Base-by-base conservation (phyloP, 2,113 vertebrate species). In the Anoura caudifer region DNA sequence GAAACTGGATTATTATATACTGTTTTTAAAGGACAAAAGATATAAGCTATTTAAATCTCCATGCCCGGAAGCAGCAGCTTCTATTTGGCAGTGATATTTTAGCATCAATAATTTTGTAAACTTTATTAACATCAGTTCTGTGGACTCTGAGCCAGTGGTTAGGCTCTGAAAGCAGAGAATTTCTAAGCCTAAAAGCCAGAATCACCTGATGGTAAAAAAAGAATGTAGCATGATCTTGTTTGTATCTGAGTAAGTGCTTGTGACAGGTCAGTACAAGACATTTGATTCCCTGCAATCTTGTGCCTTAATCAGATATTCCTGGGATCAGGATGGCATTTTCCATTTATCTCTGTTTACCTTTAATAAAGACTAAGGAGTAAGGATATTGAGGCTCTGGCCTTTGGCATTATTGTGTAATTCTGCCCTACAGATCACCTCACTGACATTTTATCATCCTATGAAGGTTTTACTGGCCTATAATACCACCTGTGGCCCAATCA, bases 221-320 rank as follows among this genome's bases (percentile, higher is more conserved):
- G 36, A 31, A 56, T 19, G 13, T 86, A 94, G 77, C 4, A 4
- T 94, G 61, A 94, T 86, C 87, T 95, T 67, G 36, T 54, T 93
- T 91, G 12, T 10, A 7, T 96, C 95, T 75, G 24, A 87, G 67
- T 96, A 98, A 97, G 91, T 96, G 94, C 41, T 95, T 91, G 45
- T 96, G 96, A 97, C 95, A 96, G 82, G 47, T 65, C 82, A 73
- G 95, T 67, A 80, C 47, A 92, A 88, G 83, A 88, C 84, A 96
- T 70, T 93, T 95, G 97, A 95, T 94, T 97, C 91, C 70, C 91
- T 96, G 92, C 54, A 63, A 14, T 82, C 28, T 75, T 2, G 0
- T 89, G 36, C 43, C 75, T 96, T 98, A 97, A 97, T 97, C 97
- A 75, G 88, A 96, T 93, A 89, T 98, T 89, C 16, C n/a, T 88